Percentiles rank a stretch among this genome's conserved stretches.
These are phyloP conservation scores for Sipunculus nudus DNA, from an alignment of 2,888 invertebrate species.

Conservation along the genomic window DNA sequence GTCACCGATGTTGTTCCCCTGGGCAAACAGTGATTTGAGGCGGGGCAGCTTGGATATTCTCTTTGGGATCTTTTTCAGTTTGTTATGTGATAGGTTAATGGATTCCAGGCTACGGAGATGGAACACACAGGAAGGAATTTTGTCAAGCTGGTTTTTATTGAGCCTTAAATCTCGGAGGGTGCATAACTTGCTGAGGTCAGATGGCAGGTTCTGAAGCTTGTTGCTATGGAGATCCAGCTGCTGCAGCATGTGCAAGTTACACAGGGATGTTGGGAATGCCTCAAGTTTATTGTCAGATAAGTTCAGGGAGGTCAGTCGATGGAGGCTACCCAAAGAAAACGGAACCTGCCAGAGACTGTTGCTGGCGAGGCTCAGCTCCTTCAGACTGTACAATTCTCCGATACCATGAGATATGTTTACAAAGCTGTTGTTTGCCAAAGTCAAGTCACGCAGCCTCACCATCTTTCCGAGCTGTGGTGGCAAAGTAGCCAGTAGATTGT, in stretches of 20 bases:
- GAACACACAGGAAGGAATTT: conserved; percentile 49
- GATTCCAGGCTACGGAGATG: conserved; percentile 50
- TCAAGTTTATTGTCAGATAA: conserved; percentile 59
- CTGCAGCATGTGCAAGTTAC: conserved; percentile 29
- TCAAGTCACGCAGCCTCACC: too few species aligned
- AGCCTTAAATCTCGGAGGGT: conserved; percentile 54
- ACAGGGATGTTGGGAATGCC: conserved; percentile 43
- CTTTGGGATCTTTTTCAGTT: conserved; percentile 49
- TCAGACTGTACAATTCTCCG: conserved; percentile 50
- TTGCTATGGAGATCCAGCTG: conserved; percentile 43
- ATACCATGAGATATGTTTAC: conserved; percentile 58
- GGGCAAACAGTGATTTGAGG: conserved; percentile 51
- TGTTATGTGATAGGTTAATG: conserved; percentile 58
- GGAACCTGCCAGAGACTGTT: conserved; percentile 62
- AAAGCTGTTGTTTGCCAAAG: too few species aligned
- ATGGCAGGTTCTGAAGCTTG: conserved; percentile 50
- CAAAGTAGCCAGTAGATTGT: too few species aligned
- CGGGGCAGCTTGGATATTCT: conserved; percentile 41
- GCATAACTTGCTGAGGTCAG: conserved; percentile 53
- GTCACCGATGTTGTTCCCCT: conserved; percentile 49
- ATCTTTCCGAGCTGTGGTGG: too few species aligned
- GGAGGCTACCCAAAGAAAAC: conserved; percentile 50
- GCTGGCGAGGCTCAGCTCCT: conserved; percentile 53
- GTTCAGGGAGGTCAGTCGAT: conserved; percentile 46
- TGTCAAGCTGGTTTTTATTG: conserved; percentile 52